A percentile compares a stretch with the other conserved stretches of the same genome.
Conservation (phyloP, 1,140 invertebrate genomes). For the Drosophila kikkawai region DNA sequence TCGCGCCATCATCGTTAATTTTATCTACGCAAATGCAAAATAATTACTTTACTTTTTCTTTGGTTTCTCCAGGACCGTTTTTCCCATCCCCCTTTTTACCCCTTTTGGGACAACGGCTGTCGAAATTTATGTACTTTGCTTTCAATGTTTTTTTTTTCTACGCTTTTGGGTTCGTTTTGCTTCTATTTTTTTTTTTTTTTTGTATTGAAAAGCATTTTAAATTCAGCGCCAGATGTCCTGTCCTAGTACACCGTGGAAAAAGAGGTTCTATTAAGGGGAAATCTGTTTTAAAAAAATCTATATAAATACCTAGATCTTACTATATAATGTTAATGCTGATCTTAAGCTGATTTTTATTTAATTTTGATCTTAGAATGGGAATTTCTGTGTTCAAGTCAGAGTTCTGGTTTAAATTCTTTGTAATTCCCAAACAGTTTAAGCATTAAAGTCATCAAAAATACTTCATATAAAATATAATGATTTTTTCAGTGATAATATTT, state of each 20-base stretch:
- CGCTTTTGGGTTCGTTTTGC: constrained; percentile 34
- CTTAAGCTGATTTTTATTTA: background rate
- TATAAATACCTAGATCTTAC: background rate
- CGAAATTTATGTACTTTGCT: constrained; percentile 78
- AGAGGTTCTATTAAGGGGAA: background rate
- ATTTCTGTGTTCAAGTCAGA: accelerated
- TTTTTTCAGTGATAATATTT: background rate
- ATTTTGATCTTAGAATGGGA: background rate
- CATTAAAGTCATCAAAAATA: background rate
- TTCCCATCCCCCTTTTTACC: constrained; percentile 12
- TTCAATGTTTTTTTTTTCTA: constrained; percentile 49
- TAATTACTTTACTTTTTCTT: constrained; percentile 84
- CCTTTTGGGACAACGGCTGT: constrained; percentile 60
- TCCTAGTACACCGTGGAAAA: constrained; percentile 3
- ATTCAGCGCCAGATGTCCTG: constrained; percentile 75
- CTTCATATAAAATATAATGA: background rate
- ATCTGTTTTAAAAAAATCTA: background rate
- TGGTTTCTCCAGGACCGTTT: constrained; percentile 42
- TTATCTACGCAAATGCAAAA: constrained; percentile 83
- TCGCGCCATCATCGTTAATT: constrained; percentile 75
- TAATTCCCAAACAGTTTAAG: background rate
- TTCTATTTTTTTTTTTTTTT: constrained; percentile 26
- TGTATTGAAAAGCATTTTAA: constrained; percentile 79
- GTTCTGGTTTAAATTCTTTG: background rate
- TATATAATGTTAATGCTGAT: too few relatives aligned